Base-by-base conservation (phyloP, 2,888 invertebrate species). In the Melipona beecheii region DNA sequence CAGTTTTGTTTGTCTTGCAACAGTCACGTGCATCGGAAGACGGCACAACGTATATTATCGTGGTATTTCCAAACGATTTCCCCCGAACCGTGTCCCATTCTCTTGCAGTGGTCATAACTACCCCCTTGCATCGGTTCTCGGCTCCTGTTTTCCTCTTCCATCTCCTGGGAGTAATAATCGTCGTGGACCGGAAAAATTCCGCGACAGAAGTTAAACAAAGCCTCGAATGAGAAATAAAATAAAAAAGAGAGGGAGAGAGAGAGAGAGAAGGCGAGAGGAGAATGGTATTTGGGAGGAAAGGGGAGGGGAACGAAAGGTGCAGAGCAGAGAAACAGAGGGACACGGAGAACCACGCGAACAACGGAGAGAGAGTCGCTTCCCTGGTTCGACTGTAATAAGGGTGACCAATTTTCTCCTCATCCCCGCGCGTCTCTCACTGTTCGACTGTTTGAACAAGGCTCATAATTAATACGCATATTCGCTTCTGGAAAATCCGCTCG, bases 381-480 rank as follows among this genome's bases (percentile, higher is more conserved):
- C 81, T 78, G 87, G 80, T 85, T 79, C 83, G 86, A 86, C 78
- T 88, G 91, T 92, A 92, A 92, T 93, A 92, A 92, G 91, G 91
- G 92, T 86, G 89, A 88, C 85, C 85, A 84, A 86, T 85, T 90
- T 82, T 85, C 84, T 60, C 83, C 68, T 70, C 72, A 66, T 64
- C 64, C 64, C 71, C 64, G 43, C 58, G 76, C 71, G 65, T 66
- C n/a, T 70, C 78, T 91, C 43, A 11, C 87, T 91, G 89, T 91
- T 91, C 90, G 88, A 72, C 87, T 93, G 93, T 94, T 94, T 94
- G 94, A 93, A 94, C 93, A 94, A 94, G 94, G 90, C 90, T 92
- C 93, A 93, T 94, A 94, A 94, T 94, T 94, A 94, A 94, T 94
- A 94, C 93, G 91, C 91, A 91, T 90, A 90, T 92, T 92, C 93